Percentiles rank a stretch among this genome's conserved stretches.
phyloP scores from a whole-genome alignment of 2,888 invertebrate genomes.

The Prosapia bicincta region DNA sequence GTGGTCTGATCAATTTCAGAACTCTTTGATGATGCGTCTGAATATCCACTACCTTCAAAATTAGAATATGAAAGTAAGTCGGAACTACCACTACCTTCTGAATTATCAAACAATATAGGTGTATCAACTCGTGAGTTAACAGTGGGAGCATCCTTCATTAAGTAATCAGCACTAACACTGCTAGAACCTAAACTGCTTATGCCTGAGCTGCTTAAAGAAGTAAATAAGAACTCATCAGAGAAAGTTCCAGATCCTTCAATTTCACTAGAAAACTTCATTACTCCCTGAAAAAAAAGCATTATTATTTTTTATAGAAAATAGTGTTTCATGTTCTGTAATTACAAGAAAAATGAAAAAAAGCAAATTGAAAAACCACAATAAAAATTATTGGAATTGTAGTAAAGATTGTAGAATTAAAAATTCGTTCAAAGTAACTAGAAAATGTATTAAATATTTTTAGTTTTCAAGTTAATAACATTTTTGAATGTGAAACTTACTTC shows the following conservation, averaged over 20 bases:
- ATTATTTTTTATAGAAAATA: no score
- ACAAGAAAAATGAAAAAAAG: no score
- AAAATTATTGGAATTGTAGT: no score
- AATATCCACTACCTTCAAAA: constrained; percentile 19
- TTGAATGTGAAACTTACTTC: no score
- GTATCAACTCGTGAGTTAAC: constrained; percentile 1
- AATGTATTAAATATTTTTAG: no score
- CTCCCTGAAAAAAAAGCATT: constrained; percentile 9
- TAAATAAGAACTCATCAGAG: not conserved
- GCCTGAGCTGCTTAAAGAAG: not conserved
- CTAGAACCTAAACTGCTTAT: not conserved
- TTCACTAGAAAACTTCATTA: constrained; percentile 13
- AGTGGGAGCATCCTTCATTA: constrained; percentile 15
- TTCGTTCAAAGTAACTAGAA: no score
- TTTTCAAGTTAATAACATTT: no score
- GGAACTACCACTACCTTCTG: constrained; percentile 7
- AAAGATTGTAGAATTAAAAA: no score
- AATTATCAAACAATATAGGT: constrained; percentile 4
- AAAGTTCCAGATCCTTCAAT: constrained; percentile 17
- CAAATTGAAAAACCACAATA: no score
- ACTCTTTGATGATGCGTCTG: not conserved
- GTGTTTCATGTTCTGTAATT: no score
- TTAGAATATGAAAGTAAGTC: not conserved
- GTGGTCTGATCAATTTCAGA: not conserved
- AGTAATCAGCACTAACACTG: constrained; percentile 7